Base-by-base conservation (phyloP, 1,140 invertebrate genomes). In the Charaxes varanes region DNA sequence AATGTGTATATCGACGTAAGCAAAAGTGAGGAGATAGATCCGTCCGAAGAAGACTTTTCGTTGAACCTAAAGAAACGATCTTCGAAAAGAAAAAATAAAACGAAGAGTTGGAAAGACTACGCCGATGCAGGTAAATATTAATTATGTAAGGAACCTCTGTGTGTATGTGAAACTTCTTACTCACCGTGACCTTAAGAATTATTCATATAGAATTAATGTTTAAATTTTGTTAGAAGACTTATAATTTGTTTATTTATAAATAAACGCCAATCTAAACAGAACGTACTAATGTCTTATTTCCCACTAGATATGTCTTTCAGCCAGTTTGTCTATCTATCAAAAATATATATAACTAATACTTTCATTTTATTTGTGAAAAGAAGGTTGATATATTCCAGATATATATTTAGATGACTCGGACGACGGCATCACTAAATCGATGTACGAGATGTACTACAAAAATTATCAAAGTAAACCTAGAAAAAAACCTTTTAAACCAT, bases 401-500 rank as follows among this genome's bases (percentile, higher is more conserved):
- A 14, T 22, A 6, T 37, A 26, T 8, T 13, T 14, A 4, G 61
- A 65, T 4, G 58, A 57, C 7, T 33, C 44, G 1, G 68, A 73
- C 10, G 73, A 73, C 13, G 73, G 64, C 0, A 56, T 79, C 12
- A 79, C 74, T 0, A 71, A 67, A 36, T 79, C 74, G 0, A 76
- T 79, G 4, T 76, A 73, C 35, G 71, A 76, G 24, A 79, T 79
- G 74, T 79, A 79, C 18, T 79, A 79, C 41, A 69, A 61, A 48
- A 53, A 74, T 18, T 79, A 76, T 38, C 65, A 59, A 48, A 51
- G 22, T 1, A 60, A 45, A 24, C 46, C 50, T 0, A 45, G 35
- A n/a, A 40, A 34, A 33, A 35, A 19, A 11, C 10, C 23, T 3
- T 48, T 42, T n/a, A 62, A 60, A 19, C 55, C 52, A 0, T 33